Percentiles rank a stretch among this genome's conserved stretches.
These are phyloP conservation scores for Spheniscus humboldti DNA, from an alignment of 2,797 vertebrate species.

Conservation along the genomic window DNA sequence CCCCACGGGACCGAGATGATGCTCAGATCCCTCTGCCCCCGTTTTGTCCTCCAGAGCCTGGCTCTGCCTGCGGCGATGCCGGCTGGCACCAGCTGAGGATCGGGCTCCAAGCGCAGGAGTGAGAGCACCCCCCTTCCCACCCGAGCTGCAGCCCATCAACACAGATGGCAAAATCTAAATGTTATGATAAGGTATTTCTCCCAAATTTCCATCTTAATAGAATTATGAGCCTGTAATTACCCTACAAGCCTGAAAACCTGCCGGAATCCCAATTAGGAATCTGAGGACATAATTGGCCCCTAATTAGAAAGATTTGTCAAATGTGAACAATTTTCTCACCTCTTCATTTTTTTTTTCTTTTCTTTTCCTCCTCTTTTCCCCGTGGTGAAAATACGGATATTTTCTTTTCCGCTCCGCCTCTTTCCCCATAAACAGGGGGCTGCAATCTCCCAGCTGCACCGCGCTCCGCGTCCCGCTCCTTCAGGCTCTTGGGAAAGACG, in stretches of 20 bases:
- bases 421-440: not conserved
- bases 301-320: slow-evolving; percentile 79
- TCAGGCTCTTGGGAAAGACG: not conserved
- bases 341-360: not conserved
- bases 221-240: slow-evolving; percentile 76
- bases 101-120: not conserved
- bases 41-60: accelerated
- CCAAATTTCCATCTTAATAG: slow-evolving; percentile 67
- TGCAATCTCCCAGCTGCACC: not conserved
- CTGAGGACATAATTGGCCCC: slow-evolving; percentile 75
- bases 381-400: not conserved
- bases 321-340: slow-evolving; percentile 64
- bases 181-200: slow-evolving; percentile 68
- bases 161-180: slow-evolving; percentile 70
- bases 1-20: accelerated
- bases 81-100: not conserved
- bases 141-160: not conserved
- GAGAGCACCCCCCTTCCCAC: not conserved
- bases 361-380: not conserved
- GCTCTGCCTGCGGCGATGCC: accelerated
- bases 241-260: slow-evolving; percentile 72
- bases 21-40: not conserved
- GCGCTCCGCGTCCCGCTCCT: not conserved
- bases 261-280: slow-evolving; percentile 74
- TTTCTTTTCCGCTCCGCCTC: not conserved